phyloP scores from a whole-genome alignment of 2,888 invertebrate species.

The Ennomos quercinarius region DNA sequence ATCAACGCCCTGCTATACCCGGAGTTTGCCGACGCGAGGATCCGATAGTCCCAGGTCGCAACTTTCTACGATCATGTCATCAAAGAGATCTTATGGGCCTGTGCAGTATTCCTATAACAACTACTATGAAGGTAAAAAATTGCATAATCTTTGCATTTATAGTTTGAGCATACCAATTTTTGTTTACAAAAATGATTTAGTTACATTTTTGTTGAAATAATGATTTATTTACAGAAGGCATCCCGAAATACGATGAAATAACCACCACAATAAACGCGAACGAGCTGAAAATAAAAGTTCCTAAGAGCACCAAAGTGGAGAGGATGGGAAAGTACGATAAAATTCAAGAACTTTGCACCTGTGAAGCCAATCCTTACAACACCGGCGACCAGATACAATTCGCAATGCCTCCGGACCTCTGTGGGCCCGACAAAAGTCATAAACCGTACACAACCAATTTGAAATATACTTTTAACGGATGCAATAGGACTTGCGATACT shows the following conservation, averaged over 20 bases:
- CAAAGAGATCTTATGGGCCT: slow-evolving; percentile 46
- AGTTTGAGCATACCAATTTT: background rate
- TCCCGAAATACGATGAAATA: slow-evolving; percentile 73
- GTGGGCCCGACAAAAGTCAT: slow-evolving; percentile 54
- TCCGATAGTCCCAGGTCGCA: slow-evolving; percentile 45
- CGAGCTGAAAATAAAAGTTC: slow-evolving; percentile 77
- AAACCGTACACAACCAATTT: slow-evolving; percentile 67
- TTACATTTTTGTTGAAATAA: background rate
- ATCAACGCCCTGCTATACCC: slow-evolving; percentile 44
- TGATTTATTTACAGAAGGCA: slow-evolving; percentile 51
- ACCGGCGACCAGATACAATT: slow-evolving; percentile 78
- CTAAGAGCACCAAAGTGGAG: slow-evolving; percentile 70
- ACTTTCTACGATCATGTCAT: slow-evolving; percentile 49
- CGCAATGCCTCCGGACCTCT: slow-evolving; percentile 65
- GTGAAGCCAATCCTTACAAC: slow-evolving; percentile 69
- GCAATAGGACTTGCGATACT: slow-evolving; percentile 55
- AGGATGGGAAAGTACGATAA: slow-evolving; percentile 70
- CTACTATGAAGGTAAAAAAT: slow-evolving; percentile 48
- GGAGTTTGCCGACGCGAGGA: slow-evolving; percentile 48
- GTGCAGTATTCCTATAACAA: slow-evolving; percentile 36
- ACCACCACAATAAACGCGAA: slow-evolving; percentile 77
- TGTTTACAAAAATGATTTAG: background rate
- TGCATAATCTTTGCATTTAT: background rate
- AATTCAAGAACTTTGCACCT: slow-evolving; percentile 73
- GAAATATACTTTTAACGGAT: slow-evolving; percentile 67